phyloP scores from a whole-genome alignment of 2,797 vertebrate species.

The Geotrypetes seraphini region DNA sequence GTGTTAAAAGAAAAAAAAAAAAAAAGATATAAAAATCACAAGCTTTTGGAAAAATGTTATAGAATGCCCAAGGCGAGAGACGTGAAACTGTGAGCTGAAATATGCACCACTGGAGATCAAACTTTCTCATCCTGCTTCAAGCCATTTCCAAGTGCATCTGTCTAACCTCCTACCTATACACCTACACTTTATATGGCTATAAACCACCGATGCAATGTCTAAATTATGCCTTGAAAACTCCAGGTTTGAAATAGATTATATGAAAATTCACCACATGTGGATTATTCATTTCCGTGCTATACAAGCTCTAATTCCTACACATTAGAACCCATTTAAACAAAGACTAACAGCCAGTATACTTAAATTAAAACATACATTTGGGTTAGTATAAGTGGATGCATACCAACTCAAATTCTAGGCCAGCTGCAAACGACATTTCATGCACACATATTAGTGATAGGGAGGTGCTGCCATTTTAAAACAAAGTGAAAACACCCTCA shows the following conservation, averaged over 20 bases:
- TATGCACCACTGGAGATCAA: slow-evolving; percentile 34
- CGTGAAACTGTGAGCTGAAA: slow-evolving; percentile 55
- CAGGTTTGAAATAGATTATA: slow-evolving; percentile 33
- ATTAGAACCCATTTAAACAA: slow-evolving; percentile 46
- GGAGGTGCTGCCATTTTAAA: no score
- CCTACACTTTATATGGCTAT: slow-evolving; percentile 42
- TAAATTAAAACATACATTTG: slow-evolving; percentile 49
- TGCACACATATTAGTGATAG: no score
- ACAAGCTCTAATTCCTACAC: slow-evolving; percentile 31
- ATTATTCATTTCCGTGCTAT: slow-evolving; percentile 41
- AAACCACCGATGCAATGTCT: slow-evolving; percentile 36
- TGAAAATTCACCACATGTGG: slow-evolving; percentile 40
- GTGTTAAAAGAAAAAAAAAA: slow-evolving; percentile 60
- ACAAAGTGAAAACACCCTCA: no score
- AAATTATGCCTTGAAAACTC: slow-evolving; percentile 50
- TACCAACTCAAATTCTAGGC: no score
- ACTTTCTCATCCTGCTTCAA: slow-evolving; percentile 31
- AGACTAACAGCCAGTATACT: slow-evolving; percentile 34
- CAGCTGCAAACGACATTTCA: no score
- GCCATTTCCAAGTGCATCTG: slow-evolving; percentile 41
- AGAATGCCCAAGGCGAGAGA: slow-evolving; percentile 47
- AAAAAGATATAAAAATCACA: slow-evolving; percentile 48
- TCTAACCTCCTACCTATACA: slow-evolving; percentile 39
- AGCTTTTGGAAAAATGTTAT: slow-evolving; percentile 54
- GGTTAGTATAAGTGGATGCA: slow-evolving; percentile 26